Base-by-base conservation (phyloP, 2,113 vertebrate species). In the Piprites chloris region DNA sequence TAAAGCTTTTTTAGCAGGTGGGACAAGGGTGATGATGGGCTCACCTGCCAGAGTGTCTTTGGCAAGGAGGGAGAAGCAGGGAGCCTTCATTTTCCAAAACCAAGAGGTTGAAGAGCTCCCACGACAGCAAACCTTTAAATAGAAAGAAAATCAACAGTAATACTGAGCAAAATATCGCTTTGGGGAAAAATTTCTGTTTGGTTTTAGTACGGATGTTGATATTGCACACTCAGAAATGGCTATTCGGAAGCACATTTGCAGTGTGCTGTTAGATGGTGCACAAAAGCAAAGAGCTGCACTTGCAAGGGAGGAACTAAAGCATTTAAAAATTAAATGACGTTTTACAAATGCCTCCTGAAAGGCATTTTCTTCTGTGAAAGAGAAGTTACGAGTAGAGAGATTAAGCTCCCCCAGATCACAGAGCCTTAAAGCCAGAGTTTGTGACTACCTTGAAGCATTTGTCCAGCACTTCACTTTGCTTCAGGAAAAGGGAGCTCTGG, bases 281-380 rank as follows among this genome's bases (percentile, higher is more conserved):
- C 2, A 3, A 47, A 88, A 80, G 20, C 42, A 33, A 39, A 42
- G 75, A 55, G 52, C 56, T 86, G 67, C 5, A 3, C 68, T 86
- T 93, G 59, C 52, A 90, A 50, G 88, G 88, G 72, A 83, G 33
- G 71, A 87, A 85, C 76, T 55, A 85, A 87, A 87, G 74, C 68
- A 56, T 93, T 93, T 92, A 74, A 93, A 95, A 93, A 96, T 93
- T 94, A 90, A 94, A 95, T 88, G 65, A 28, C 20, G 30, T 90
- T 67, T 85, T 0, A 12, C 58, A 93, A 74, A 77, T 49, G 24
- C 32, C 17, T 74, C 71, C 44, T 66, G 53, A 79, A 91, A 76
- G 30, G 19, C 35, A 22, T 44, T 61, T 86, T 65, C 27, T 69
- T 72, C 24, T 74, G 30, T 41, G 46, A 69, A 61, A 24, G 42